These are phyloP conservation scores for Sinocyclocheilus grahami DNA, from an alignment of 2,113 vertebrate genomes.

Conservation along the genomic window DNA sequence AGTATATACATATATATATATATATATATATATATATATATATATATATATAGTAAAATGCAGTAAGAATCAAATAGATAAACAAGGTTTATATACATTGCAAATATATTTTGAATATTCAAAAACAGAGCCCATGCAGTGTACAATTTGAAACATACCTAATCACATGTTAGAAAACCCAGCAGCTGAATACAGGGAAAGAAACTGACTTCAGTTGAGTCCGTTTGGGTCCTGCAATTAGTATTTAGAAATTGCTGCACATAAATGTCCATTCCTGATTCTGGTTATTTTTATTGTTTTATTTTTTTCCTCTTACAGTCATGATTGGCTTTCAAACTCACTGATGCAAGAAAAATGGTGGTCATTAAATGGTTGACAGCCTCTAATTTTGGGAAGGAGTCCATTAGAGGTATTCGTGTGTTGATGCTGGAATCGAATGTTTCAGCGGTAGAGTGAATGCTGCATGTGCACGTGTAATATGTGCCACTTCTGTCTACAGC, in stretches of 20 bases:
- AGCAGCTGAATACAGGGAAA: neutral
- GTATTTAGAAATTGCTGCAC: neutral
- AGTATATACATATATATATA: too few relatives aligned
- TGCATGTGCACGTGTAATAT: neutral
- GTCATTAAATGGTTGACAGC: constrained; percentile 19
- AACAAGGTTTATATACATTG: neutral
- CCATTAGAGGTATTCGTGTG: constrained; percentile 26
- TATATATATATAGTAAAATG: too few relatives aligned
- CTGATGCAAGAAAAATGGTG: constrained; percentile 19
- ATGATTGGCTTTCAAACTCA: constrained; percentile 31
- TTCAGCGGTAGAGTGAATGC: neutral
- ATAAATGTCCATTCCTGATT: constrained; percentile 1
- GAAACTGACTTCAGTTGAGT: neutral
- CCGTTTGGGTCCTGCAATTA: neutral
- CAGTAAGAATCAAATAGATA: neutral
- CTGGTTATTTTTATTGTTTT: neutral
- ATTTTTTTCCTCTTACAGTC: neutral
- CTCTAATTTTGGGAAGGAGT: constrained; percentile 25
- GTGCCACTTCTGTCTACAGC: neutral
- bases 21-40: too few relatives aligned
- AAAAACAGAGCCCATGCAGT: neutral
- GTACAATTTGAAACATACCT: neutral
- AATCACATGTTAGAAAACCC: neutral
- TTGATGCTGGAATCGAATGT: constrained; percentile 12
- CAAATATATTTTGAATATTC: neutral